Evolutionary conservation across 1,140 invertebrate genomes (phyloP).

Genomic region (Leptinotarsa undecemlineata): DNA sequence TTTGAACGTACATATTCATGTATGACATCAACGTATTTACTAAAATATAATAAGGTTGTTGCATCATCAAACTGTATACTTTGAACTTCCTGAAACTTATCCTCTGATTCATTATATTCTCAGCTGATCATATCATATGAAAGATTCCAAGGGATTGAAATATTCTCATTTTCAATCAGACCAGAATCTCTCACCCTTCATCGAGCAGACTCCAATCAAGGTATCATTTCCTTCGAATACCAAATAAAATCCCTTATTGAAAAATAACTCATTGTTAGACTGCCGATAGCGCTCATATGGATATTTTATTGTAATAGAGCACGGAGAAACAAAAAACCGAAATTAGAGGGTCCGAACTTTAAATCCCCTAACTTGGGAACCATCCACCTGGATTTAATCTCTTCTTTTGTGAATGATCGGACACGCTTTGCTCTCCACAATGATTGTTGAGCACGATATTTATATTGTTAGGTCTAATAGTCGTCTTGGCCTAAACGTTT

Average conservation of each 20-base stretch:
- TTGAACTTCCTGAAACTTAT: no score
- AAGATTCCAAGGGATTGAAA: no score
- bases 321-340: slow-evolving; percentile 12
- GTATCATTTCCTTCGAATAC: not conserved
- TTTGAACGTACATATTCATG: no score
- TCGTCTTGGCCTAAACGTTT: slow-evolving; percentile 3
- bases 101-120: no score
- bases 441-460: slow-evolving; percentile 26
- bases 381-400: slow-evolving; percentile 26
- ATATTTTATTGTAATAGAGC: slow-evolving; percentile 15
- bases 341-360: slow-evolving; percentile 16
- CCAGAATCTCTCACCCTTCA: not conserved
- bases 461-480: slow-evolving; percentile 26
- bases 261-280: slow-evolving; percentile 1
- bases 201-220: not conserved
- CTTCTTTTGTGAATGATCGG: slow-evolving; percentile 19
- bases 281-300: slow-evolving; percentile 8
- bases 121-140: no score
- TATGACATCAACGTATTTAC: no score
- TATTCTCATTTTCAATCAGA: no score
- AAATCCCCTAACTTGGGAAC: slow-evolving; percentile 23
- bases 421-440: slow-evolving; percentile 23
- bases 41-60: no score
- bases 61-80: no score
- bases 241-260: not conserved